A percentile compares a stretch with the other conserved stretches of the same genome.
phyloP scores from a whole-genome alignment of 2,797 vertebrate genomes.

The Gastrophryne carolinensis region DNA sequence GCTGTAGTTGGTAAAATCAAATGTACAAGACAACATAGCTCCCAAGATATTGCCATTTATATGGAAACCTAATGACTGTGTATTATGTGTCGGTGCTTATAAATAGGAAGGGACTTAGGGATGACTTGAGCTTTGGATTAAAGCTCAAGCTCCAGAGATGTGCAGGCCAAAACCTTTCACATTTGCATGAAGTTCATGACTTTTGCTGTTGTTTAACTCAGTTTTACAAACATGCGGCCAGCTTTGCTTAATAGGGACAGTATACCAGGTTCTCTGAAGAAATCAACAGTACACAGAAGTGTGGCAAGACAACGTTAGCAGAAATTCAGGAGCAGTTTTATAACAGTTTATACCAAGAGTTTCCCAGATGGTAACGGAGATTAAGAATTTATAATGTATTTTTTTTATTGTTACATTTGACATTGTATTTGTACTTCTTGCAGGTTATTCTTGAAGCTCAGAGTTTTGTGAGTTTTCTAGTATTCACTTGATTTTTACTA shows the following conservation, averaged over 20 bases:
- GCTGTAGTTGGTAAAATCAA: not conserved
- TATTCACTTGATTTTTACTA: not conserved
- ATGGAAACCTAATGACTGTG: not conserved
- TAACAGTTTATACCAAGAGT: not conserved
- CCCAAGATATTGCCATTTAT: not conserved
- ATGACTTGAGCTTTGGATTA: not conserved
- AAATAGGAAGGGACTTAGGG: conserved; percentile 14
- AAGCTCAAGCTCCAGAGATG: not conserved
- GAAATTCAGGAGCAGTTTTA: not conserved
- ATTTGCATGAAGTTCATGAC: not conserved
- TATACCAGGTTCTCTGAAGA: not conserved
- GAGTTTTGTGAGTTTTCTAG: not conserved
- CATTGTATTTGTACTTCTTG: not conserved
- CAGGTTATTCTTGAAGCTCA: not conserved
- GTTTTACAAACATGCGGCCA: not conserved
- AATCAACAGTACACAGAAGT: not conserved
- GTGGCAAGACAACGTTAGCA: not conserved
- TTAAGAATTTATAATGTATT: not conserved
- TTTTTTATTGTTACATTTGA: not conserved
- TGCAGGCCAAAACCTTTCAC: not conserved
- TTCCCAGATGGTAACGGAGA: not conserved
- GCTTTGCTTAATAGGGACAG: not conserved
- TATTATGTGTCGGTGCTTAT: not conserved
- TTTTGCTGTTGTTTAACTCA: conserved; percentile 2
- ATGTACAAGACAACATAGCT: not conserved